Conservation (phyloP, 2,797 vertebrate genomes). For the Helostoma temminkii region DNA sequence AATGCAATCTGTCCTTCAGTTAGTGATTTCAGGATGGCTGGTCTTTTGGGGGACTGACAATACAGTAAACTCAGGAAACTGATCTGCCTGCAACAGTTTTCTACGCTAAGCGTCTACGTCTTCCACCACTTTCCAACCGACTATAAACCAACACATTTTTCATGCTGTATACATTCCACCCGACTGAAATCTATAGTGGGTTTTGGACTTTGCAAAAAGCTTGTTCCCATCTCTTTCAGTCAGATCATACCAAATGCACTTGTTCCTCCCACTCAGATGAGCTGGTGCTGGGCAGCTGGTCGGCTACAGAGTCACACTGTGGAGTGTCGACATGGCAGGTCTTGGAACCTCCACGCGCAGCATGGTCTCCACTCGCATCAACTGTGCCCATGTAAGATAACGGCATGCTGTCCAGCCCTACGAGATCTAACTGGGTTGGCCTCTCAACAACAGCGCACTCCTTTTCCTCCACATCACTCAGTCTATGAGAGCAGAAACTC, state of each 20-base stretch:
- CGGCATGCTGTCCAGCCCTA: conserved; percentile 74
- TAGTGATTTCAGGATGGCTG: conserved; percentile 45
- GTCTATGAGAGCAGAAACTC: conserved; percentile 67
- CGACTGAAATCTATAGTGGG: conserved; percentile 49
- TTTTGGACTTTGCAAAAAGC: conserved; percentile 50
- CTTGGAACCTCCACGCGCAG: conserved; percentile 57
- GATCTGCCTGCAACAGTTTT: conserved; percentile 18
- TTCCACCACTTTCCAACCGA: conserved; percentile 7
- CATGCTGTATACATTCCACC: conserved; percentile 54
- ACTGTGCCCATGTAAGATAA: conserved; percentile 75
- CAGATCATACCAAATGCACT: conserved; percentile 92
- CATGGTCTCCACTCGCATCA: conserved; percentile 69
- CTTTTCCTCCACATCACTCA: conserved; percentile 72
- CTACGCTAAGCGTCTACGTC: conserved; percentile 19
- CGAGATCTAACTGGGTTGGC: conserved; percentile 87
- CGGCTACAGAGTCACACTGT: conserved; percentile 85
- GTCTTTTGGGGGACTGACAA: conserved; percentile 1
- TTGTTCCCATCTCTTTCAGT: conserved; percentile 14
- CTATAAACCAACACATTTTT: conserved; percentile 47
- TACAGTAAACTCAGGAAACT: conserved; percentile 23
- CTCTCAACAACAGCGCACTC: conserved; percentile 83
- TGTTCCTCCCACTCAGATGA: conserved; percentile 95
- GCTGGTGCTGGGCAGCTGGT: conserved; percentile 86
- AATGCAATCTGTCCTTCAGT: conserved; percentile 46
- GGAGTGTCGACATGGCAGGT: conserved; percentile 78